Evolutionary conservation across 2,797 vertebrate genomes (phyloP).

Genomic region (Ispidina picta): DNA sequence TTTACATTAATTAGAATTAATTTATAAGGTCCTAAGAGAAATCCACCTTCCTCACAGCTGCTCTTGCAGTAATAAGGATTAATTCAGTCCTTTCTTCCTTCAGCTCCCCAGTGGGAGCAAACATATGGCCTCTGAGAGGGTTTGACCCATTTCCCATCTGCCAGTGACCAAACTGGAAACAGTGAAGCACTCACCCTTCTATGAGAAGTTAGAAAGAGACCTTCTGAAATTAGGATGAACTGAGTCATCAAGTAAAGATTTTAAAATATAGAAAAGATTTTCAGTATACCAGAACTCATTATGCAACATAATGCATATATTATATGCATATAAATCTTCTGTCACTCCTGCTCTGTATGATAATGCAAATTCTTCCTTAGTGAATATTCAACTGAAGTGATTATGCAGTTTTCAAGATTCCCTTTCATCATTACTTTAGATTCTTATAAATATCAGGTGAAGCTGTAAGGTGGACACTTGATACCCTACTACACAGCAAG

Average conservation of each 20-base stretch:
- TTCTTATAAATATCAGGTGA: background rate
- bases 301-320: background rate
- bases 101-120: constrained; percentile 5
- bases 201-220: background rate
- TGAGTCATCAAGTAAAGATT: background rate
- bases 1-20: constrained; percentile 27
- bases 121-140: constrained; percentile 46
- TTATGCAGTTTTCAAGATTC: background rate
- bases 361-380: background rate
- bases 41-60: background rate
- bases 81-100: constrained; percentile 42
- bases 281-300: background rate
- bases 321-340: background rate
- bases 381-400: background rate
- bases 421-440: background rate
- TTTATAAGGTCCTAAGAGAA: constrained; percentile 44
- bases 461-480: background rate
- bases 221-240: background rate
- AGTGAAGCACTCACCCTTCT: background rate
- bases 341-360: background rate
- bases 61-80: constrained; percentile 31
- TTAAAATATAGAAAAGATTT: background rate
- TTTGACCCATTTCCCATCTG: constrained; percentile 59
- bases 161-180: background rate
- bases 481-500: background rate